phyloP scores from a whole-genome alignment of 2,888 invertebrate species.

The Seladonia tumulorum region DNA sequence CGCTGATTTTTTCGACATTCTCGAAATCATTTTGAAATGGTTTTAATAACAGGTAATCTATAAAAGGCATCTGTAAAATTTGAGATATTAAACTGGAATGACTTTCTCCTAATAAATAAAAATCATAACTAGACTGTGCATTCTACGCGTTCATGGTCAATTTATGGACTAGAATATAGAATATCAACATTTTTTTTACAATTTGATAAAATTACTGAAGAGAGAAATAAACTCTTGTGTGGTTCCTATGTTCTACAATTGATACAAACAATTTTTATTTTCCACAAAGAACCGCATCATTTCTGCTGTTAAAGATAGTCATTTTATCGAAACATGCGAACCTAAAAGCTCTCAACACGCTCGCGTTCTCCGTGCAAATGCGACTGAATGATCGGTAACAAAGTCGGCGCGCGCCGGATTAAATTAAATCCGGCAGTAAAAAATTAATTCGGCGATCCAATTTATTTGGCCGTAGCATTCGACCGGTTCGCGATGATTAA shows the following conservation, averaged over 20 bases:
- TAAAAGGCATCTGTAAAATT: background rate
- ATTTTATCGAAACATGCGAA: background rate
- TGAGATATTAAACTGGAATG: background rate
- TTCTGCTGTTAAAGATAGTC: background rate
- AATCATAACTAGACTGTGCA: background rate
- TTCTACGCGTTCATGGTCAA: too few relatives aligned
- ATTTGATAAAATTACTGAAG: background rate
- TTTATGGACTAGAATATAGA: background rate
- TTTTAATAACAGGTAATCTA: background rate
- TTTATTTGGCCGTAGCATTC: background rate
- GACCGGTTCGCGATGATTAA: background rate
- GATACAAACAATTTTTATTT: background rate
- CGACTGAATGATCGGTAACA: background rate
- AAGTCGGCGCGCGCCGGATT: background rate
- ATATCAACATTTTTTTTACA: background rate
- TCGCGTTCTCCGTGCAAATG: background rate
- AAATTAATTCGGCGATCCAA: slow-evolving; percentile 1
- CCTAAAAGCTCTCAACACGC: background rate
- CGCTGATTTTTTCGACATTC: too few relatives aligned
- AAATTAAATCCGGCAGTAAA: slow-evolving; percentile 2
- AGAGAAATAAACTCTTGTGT: too few relatives aligned
- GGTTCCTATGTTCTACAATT: too few relatives aligned
- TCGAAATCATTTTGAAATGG: background rate
- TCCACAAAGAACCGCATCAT: background rate
- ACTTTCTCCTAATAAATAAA: background rate